Conservation (phyloP, 2,888 invertebrate genomes). For the Coelinius sp. region DNA sequence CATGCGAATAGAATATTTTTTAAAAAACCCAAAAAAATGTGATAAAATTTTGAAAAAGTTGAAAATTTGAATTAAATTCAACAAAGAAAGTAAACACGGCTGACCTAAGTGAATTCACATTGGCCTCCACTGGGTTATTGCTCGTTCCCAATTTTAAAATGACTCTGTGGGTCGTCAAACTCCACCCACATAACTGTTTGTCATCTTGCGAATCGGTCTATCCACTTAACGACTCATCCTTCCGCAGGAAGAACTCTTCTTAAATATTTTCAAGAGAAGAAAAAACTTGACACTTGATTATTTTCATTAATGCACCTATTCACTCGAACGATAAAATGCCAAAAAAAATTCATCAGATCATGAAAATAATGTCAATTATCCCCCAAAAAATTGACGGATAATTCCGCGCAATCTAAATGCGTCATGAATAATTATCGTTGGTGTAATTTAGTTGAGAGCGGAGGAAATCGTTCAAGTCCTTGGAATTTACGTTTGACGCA, state of each 20-base stretch:
- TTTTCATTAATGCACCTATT: no score
- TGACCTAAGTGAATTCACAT: conserved; percentile 7
- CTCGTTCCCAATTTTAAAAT: conserved; percentile 36
- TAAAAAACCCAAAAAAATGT: no score
- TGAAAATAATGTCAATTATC: neutral
- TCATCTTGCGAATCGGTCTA: conserved; percentile 17
- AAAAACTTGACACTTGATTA: neutral
- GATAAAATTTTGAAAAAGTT: no score
- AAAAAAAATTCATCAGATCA: no score
- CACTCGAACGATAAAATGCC: no score
- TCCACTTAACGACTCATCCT: conserved; percentile 3
- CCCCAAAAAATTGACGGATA: neutral
- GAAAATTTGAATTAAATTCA: neutral
- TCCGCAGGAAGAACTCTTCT: neutral
- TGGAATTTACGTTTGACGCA: conserved; percentile 6
- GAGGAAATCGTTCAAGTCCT: neutral
- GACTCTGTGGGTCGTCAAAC: conserved; percentile 28
- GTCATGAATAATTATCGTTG: conserved; percentile 20
- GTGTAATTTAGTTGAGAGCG: conserved; percentile 3
- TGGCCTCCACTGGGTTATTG: conserved; percentile 26
- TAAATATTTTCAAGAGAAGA: neutral
- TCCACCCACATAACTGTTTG: conserved; percentile 18
- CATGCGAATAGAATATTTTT: no score
- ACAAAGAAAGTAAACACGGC: neutral
- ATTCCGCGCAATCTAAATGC: neutral